Evolutionary conservation across 2,888 invertebrate species (phyloP).

Genomic region (Megastigmus dorsalis): DNA sequence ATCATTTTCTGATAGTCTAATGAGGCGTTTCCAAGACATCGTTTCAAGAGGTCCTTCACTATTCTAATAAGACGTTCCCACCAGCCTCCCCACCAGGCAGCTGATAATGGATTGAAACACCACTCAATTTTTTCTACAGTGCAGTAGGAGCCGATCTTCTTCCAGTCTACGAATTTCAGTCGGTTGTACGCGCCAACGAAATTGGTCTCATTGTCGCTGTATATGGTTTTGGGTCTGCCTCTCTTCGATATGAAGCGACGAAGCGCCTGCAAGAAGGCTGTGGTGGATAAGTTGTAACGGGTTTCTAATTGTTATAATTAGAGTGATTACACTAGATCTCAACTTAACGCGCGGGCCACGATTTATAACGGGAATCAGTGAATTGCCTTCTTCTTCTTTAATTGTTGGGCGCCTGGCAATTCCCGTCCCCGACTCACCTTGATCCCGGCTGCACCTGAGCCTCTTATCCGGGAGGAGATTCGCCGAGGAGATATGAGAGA

Average conservation of each 20-base stretch:
- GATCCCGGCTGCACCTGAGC: too few relatives aligned
- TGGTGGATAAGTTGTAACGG: slow-evolving; percentile 11
- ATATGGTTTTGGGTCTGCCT: too few relatives aligned
- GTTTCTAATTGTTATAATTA: too few relatives aligned
- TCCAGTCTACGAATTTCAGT: slow-evolving; percentile 11
- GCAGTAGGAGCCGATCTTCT: not conserved
- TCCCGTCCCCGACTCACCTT: too few relatives aligned
- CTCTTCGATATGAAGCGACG: slow-evolving; percentile 55
- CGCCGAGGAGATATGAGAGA: too few relatives aligned
- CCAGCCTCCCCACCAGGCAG: slow-evolving; percentile 40
- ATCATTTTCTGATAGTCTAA: not conserved
- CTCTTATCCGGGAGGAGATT: too few relatives aligned
- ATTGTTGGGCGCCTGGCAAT: too few relatives aligned
- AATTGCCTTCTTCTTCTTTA: too few relatives aligned
- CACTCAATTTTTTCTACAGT: slow-evolving; percentile 13
- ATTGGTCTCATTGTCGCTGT: slow-evolving; percentile 36
- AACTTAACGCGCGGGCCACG: too few relatives aligned
- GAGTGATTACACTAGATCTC: too few relatives aligned
- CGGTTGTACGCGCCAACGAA: slow-evolving; percentile 20
- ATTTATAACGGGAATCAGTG: too few relatives aligned
- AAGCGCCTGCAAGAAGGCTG: not conserved
- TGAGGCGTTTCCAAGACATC: not conserved
- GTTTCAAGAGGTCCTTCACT: slow-evolving; percentile 1
- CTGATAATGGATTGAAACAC: slow-evolving; percentile 35
- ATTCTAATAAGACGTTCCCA: too few relatives aligned